Evolutionary conservation across 2,113 vertebrate genomes (phyloP).

Genomic region (Silurus glanis): DNA sequence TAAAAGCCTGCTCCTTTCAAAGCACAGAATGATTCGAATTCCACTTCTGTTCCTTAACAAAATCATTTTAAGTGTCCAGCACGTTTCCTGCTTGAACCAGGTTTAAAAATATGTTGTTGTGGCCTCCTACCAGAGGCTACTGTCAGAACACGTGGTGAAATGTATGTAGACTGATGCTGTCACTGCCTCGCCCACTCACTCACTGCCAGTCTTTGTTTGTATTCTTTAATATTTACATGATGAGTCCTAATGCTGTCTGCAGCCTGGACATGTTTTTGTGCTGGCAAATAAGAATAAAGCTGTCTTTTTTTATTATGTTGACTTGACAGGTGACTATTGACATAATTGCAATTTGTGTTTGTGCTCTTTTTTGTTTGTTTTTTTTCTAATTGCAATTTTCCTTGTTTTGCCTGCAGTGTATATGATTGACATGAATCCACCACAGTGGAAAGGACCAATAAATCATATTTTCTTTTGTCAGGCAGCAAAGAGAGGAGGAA

Average conservation of each 20-base stretch:
- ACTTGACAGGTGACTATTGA: neutral
- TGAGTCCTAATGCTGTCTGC: neutral
- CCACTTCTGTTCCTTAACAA: neutral
- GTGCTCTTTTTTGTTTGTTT: neutral
- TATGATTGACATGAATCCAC: neutral
- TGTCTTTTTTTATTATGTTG: neutral
- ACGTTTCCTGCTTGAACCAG: neutral
- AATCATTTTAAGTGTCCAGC: neutral
- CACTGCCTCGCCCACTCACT: neutral
- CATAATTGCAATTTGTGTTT: neutral
- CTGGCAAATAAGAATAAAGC: neutral
- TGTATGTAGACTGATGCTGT: neutral
- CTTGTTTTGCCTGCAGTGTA: neutral
- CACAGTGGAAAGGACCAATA: neutral
- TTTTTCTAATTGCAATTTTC: neutral
- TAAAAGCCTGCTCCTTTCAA: neutral
- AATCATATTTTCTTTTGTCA: neutral
- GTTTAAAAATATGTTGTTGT: conserved; percentile 12
- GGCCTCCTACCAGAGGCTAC: neutral
- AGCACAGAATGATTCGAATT: neutral
- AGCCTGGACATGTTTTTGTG: neutral
- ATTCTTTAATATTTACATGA: neutral
- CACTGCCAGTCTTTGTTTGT: neutral
- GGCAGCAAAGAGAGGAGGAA: neutral
- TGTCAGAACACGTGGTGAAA: neutral